Conservation (phyloP, 2,888 invertebrate genomes). For the Sipunculus nudus region DNA sequence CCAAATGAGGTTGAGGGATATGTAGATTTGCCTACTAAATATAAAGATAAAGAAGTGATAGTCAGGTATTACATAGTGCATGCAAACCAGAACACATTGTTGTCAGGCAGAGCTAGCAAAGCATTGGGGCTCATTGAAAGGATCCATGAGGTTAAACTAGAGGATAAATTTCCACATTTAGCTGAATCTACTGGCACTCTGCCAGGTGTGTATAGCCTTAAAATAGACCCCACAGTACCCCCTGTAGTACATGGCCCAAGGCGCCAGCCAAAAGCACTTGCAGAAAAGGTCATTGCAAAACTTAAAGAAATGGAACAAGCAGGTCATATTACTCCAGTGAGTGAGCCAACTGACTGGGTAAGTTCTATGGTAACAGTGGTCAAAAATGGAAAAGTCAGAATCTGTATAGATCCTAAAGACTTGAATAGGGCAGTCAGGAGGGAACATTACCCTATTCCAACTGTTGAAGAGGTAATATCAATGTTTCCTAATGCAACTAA, state of each 20-base stretch:
- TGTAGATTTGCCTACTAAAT: no score
- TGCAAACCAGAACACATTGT: no score
- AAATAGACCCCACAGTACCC: conserved; percentile 18
- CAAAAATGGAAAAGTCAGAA: conserved; percentile 36
- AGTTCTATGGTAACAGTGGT: conserved; percentile 39
- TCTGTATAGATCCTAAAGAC: conserved; percentile 41
- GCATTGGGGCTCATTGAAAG: no score
- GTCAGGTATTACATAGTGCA: no score
- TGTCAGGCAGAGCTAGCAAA: no score
- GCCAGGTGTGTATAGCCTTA: conserved; percentile 5
- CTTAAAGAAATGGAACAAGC: conserved; percentile 40
- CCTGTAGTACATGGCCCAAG: conserved; percentile 28
- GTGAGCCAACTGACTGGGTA: conserved; percentile 42
- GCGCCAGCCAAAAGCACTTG: conserved; percentile 25
- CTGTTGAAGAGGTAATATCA: conserved; percentile 40
- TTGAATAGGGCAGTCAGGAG: conserved; percentile 34
- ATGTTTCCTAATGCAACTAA: conserved; percentile 37
- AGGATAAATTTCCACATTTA: no score
- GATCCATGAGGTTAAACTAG: no score
- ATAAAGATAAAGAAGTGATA: no score
- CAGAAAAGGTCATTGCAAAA: conserved; percentile 25
- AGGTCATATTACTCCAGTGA: conserved; percentile 33
- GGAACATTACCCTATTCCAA: conserved; percentile 39
- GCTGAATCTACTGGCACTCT: no score
- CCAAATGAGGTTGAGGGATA: no score